Conservation (phyloP, 2,113 vertebrate genomes). For the Blennius ocellaris region DNA sequence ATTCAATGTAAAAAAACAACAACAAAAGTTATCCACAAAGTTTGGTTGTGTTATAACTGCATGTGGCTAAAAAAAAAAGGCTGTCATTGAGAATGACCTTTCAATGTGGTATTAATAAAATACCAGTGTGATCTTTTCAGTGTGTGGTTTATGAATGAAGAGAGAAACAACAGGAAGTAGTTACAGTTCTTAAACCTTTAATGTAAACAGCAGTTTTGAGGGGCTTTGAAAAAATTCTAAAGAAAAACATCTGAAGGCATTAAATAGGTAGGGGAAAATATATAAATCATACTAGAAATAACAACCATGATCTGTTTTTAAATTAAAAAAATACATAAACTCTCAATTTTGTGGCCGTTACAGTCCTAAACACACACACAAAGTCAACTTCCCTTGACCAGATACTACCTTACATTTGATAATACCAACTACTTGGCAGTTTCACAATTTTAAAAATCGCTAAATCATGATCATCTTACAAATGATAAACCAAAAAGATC, state of each 20-base stretch:
- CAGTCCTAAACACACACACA: constrained; percentile 52
- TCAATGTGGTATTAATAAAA: neutral
- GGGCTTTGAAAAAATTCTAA: constrained; percentile 77
- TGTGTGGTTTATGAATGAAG: constrained; percentile 14
- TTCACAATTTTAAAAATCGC: constrained; percentile 71
- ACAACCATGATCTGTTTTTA: constrained; percentile 75
- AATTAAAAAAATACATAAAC: constrained; percentile 74
- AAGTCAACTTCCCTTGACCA: constrained; percentile 64
- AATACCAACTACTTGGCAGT: constrained; percentile 76
- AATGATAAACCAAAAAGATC: constrained; percentile 69
- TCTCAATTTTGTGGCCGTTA: constrained; percentile 73
- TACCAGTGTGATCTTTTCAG: neutral
- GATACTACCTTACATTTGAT: constrained; percentile 62
- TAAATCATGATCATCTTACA: constrained; percentile 73
- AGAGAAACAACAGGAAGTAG: constrained; percentile 6
- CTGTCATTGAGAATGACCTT: neutral
- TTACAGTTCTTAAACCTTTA: constrained; percentile 78
- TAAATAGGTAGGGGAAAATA: constrained; percentile 78
- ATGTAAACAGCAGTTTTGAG: constrained; percentile 87
- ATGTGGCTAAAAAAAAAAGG: too few relatives aligned
- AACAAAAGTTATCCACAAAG: neutral
- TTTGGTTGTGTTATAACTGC: neutral
- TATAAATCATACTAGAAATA: constrained; percentile 78
- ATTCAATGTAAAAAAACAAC: too few relatives aligned
- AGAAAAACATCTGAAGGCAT: constrained; percentile 75